Base-by-base conservation (phyloP, 2,888 invertebrate species). In the Leptinotarsa rubiginosa region DNA sequence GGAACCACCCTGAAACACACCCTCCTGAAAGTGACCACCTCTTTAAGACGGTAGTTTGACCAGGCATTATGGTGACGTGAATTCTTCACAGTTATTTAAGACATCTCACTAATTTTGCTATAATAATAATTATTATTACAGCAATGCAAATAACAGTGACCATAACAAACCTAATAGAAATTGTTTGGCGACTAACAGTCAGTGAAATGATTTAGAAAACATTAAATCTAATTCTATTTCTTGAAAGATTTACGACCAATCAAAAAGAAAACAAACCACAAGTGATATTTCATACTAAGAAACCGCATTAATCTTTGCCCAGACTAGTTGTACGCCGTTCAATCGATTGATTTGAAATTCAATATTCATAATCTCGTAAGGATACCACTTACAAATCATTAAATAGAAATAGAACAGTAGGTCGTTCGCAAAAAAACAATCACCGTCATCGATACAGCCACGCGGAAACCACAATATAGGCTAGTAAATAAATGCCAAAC, bases 391-490 rank as follows among this genome's bases (percentile, higher is more conserved):
- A 31, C 62, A 31, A 62, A 67, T 47, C 25, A 68, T 54, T 59
- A 59, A 20, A 56, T 69, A 47, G 49, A 31, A 69, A 69, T 69
- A 16, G 69, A 69, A 16, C 69, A 69, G 69, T 69, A 56, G 69
- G 69, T 69, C 69, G 69, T 47, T n/a, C 18, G 69, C 69, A 69
- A 69, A 69, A 67, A 69, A 68, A 13, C 47, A 69, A 69, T 59
- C 41, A 56, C 56, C 41, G 69, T 25, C 54, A 47, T 20, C 22
- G 47, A 69, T 56, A 69, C 62, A 62, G n/a, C 25, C 41, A 62
- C 62, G n/a, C 56, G 69, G 62, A 50, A 70, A 74, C 66, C 70
- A 66, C 70, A 18, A 66, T 41, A 41, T 41, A 12, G 10, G 10
- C 41, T 41, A 41, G 41, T 41, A 10, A 41, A 41, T 10, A 41